These are phyloP conservation scores for Polypedilum pembai DNA, from an alignment of 1,140 invertebrate species.

Conservation along the genomic window DNA sequence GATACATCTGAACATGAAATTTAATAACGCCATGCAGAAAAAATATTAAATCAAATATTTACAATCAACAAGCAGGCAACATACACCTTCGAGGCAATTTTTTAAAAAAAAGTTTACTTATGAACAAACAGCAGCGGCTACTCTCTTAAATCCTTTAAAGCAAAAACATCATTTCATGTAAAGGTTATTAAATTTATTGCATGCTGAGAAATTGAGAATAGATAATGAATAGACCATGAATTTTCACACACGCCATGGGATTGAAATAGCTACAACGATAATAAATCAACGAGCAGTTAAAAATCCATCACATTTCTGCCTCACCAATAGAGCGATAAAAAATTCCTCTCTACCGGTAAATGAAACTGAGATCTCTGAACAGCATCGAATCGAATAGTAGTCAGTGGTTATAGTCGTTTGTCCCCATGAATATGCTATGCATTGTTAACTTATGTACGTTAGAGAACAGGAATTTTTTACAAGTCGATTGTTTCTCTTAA, in stretches of 20 bases:
- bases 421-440: background rate
- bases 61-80: background rate
- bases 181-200: conserved; percentile 1
- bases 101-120: background rate
- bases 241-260: conserved; percentile 17
- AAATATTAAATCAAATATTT: background rate
- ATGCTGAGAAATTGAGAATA: background rate
- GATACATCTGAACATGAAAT: conserved; percentile 6
- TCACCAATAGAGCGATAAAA: conserved; percentile 20
- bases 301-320: background rate
- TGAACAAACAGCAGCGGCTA: background rate
- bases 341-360: background rate
- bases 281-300: conserved; percentile 25
- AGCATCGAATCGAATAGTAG: background rate
- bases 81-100: background rate
- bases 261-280: background rate
- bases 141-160: too few species aligned
- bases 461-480: too few species aligned
- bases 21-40: background rate
- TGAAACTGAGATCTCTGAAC: background rate
- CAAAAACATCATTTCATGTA: background rate
- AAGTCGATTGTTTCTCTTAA: too few species aligned
- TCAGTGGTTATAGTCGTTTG: background rate
- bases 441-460: too few species aligned
- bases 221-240: conserved; percentile 4